These are phyloP conservation scores for Rattus rattus DNA, from an alignment of 2,113 vertebrate species.

Conservation along the genomic window DNA sequence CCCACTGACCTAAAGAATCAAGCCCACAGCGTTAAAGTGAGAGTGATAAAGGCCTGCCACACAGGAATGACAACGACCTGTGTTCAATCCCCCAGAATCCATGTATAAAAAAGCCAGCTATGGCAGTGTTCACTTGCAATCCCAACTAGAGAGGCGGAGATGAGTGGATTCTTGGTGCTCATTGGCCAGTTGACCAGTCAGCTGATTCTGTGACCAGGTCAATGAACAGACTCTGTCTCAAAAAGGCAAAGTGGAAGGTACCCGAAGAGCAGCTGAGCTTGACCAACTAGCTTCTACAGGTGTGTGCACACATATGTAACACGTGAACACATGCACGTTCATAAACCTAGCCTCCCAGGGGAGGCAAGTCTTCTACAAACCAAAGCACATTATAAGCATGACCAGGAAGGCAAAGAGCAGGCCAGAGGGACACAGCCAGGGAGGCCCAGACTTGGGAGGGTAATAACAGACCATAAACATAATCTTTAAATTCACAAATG, in stretches of 20 bases:
- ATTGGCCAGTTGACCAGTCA: background rate
- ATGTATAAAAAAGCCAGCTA: background rate
- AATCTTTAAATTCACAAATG: background rate
- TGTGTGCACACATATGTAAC: background rate
- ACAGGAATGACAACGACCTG: background rate
- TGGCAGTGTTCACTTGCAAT: background rate
- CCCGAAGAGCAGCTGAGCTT: background rate
- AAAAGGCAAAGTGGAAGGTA: background rate
- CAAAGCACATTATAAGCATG: background rate
- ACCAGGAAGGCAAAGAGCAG: constrained; percentile 14
- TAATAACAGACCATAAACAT: background rate
- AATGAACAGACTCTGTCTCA: background rate
- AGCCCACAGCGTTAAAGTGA: background rate
- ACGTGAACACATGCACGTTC: background rate
- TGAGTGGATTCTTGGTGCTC: background rate
- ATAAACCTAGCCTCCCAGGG: background rate
- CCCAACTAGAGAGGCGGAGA: background rate
- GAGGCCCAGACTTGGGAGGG: background rate
- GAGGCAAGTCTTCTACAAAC: constrained; percentile 29
- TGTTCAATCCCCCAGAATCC: background rate
- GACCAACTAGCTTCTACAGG: background rate
- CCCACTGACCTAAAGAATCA: background rate
- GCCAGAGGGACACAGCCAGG: background rate
- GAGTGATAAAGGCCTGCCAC: background rate
- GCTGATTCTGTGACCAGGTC: background rate